Evolutionary conservation across 2,888 invertebrate species (phyloP).

Genomic region (Nowickia ferox): DNA sequence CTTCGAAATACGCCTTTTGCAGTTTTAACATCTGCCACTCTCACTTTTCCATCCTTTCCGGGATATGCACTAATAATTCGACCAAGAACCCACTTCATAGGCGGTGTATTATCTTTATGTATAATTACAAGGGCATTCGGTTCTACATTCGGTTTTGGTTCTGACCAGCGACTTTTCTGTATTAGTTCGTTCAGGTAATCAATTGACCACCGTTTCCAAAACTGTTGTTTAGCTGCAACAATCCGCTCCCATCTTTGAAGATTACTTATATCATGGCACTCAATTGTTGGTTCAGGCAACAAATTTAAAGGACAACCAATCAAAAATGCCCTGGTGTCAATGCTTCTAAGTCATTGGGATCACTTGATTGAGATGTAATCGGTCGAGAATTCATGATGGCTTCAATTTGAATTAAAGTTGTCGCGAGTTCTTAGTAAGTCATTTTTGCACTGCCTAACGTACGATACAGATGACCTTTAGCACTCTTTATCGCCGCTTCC

Average conservation of each 20-base stretch:
- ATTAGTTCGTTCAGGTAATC: constrained; percentile 35
- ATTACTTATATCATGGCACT: not conserved
- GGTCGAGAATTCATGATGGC: no score
- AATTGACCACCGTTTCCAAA: constrained; percentile 60
- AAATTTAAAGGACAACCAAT: no score
- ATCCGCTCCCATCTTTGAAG: constrained; percentile 53
- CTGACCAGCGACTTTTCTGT: constrained; percentile 19
- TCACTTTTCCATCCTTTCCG: no score
- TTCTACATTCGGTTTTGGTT: constrained; percentile 10
- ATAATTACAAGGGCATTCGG: constrained; percentile 26
- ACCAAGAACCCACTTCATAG: constrained; percentile 57
- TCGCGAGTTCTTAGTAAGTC: no score
- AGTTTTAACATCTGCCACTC: constrained; percentile 61
- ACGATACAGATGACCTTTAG: no score
- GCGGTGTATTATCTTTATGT: constrained; percentile 45
- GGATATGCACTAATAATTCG: constrained; percentile 11
- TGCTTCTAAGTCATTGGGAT: no score
- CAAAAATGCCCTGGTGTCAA: no score
- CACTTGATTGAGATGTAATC: no score
- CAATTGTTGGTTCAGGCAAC: constrained; percentile 32
- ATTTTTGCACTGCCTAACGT: no score
- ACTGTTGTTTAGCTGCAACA: constrained; percentile 55
- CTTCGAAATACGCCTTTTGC: constrained; percentile 36
- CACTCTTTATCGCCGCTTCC: no score
- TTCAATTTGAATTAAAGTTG: no score